Evolutionary conservation across 2,113 vertebrate species (phyloP).

Genomic region (Pipa parva): DNA sequence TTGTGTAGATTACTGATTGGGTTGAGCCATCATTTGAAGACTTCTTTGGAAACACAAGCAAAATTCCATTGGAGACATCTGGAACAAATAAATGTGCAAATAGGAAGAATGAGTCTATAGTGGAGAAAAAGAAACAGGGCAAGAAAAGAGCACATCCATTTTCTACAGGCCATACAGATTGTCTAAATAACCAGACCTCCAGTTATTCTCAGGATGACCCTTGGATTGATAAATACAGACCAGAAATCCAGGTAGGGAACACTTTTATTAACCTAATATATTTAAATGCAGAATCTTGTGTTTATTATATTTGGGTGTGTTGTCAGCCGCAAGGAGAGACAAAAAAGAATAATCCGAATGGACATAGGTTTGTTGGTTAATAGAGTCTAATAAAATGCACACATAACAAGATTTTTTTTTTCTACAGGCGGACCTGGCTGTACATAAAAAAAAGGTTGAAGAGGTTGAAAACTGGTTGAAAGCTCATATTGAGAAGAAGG

Average conservation of each 20-base stretch:
- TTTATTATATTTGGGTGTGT: too few species aligned
- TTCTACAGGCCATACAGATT: conserved; percentile 36
- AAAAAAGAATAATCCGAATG: too few species aligned
- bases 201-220: conserved; percentile 60
- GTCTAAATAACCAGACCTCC: conserved; percentile 32
- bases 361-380: too few species aligned
- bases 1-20: conserved; percentile 63
- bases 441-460: conserved; percentile 94
- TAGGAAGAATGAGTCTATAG: conserved; percentile 41
- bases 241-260: conserved; percentile 70
- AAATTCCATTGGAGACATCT: conserved; percentile 36
- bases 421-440: conserved; percentile 76
- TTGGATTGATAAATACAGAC: conserved; percentile 84
- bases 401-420: too few species aligned
- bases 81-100: conserved; percentile 47
- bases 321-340: too few species aligned
- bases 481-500: conserved; percentile 54
- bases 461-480: conserved; percentile 90
- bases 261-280: too few species aligned
- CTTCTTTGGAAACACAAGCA: conserved; percentile 50
- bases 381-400: too few species aligned
- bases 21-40: conserved; percentile 73
- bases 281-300: too few species aligned
- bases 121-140: conserved; percentile 43
- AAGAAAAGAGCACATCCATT: conserved; percentile 59